Conservation (phyloP, 1,140 invertebrate species). For the Pseudomyrmex gracilis region DNA sequence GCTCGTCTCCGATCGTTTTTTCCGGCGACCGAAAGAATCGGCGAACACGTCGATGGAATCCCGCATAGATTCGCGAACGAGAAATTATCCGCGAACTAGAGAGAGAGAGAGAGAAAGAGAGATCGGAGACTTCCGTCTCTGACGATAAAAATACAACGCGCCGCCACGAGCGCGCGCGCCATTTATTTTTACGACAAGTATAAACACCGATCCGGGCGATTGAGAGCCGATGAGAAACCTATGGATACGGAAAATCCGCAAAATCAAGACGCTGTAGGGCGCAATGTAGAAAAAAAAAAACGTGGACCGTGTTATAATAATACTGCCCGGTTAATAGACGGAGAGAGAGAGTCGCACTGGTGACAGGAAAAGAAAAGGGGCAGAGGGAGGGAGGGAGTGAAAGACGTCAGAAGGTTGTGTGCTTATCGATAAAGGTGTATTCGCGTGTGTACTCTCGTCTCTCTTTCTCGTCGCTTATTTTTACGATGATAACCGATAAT, state of each 20-base stretch:
- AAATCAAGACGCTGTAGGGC: neutral
- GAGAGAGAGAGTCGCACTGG: neutral
- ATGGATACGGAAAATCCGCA: neutral
- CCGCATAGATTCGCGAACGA: neutral
- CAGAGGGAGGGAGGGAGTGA: neutral
- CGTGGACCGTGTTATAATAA: conserved; percentile 29
- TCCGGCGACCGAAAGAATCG: too few species aligned
- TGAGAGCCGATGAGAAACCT: neutral
- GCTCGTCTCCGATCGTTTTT: conserved; percentile 33
- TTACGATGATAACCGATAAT: conserved; percentile 49
- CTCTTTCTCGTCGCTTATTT: conserved; percentile 28
- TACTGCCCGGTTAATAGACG: conserved; percentile 10
- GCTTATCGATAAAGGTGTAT: conserved; percentile 40
- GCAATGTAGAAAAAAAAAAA: neutral
- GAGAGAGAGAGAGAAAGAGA: neutral
- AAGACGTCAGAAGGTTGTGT: conserved; percentile 55
- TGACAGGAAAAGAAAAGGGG: neutral
- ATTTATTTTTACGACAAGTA: neutral
- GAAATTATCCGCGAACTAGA: too few species aligned
- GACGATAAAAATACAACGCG: conserved; percentile 21
- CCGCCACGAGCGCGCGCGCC: neutral
- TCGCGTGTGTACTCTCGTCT: neutral
- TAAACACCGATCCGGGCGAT: neutral
- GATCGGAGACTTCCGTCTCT: neutral
- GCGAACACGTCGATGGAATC: conserved; percentile 4